A percentile compares a stretch with the other conserved stretches of the same genome.
Conservation (phyloP, 2,888 invertebrate genomes). For the Harpagoxenus sublaevis region DNA sequence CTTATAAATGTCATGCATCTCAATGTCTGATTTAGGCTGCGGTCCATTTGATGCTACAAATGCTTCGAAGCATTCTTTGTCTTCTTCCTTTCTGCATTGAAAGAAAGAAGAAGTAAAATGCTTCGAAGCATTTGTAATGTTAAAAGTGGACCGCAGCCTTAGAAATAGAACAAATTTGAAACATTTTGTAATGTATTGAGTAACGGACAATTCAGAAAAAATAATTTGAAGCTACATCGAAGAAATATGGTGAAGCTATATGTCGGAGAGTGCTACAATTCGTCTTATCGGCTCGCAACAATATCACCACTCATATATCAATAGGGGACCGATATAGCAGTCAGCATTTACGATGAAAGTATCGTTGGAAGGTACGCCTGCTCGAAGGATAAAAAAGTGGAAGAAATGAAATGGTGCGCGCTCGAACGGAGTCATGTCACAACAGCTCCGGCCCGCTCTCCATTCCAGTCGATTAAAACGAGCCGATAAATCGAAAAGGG, state of each 20-base stretch:
- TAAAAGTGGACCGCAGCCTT: too few relatives aligned
- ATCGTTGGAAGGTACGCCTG: conserved; percentile 59
- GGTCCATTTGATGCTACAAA: too few relatives aligned
- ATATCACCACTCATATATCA: neutral
- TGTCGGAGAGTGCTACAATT: neutral
- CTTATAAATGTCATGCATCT: neutral
- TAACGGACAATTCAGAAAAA: neutral
- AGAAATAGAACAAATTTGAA: neutral
- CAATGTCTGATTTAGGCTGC: too few relatives aligned
- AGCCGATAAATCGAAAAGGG: conserved; percentile 59
- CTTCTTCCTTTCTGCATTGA: too few relatives aligned
- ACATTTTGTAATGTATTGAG: neutral
- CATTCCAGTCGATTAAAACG: conserved; percentile 19
- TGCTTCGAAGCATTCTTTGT: too few relatives aligned
- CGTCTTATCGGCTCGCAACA: neutral
- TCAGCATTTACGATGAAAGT: conserved; percentile 15
- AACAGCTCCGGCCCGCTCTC: conserved; percentile 55
- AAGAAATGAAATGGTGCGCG: conserved; percentile 62
- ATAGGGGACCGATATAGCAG: neutral
- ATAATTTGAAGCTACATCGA: neutral
- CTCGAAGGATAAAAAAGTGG: conserved; percentile 73
- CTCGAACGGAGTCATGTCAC: conserved; percentile 70
- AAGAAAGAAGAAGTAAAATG: too few relatives aligned
- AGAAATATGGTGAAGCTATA: neutral
- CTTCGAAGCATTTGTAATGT: too few relatives aligned